Evolutionary conservation across 1,140 invertebrate genomes (phyloP), one percentile per base, ranked within the genome.

Genomic region (Eubasilissa regina): DNA sequence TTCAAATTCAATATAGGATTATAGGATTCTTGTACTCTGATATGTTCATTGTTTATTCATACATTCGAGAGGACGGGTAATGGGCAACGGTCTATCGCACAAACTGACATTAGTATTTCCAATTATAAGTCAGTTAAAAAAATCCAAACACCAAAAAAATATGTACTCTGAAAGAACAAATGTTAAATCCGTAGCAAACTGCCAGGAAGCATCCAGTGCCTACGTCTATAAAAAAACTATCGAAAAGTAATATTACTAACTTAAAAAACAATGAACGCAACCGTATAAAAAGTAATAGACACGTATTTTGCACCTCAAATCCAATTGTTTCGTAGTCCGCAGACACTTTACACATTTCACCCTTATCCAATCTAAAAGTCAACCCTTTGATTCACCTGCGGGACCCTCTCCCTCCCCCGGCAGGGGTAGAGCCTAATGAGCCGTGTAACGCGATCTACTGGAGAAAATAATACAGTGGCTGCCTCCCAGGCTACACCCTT

Each of bases 391-490:
- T 66, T 66, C 62, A 66, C 62, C 62, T 66, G 62, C 21, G 6
- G 3, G 10, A 25, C 58, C 7, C 48, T 56, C 17, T 15, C 10
- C 8, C 21, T 43, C 15, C 62, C 3, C 9, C n/a, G 64, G 53
- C 56, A 17, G 48, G 74, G 77, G 70, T 35, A 10, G 64, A 19
- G 58, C 62, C 60, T 81, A 81, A 81, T 81, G 80, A 81, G 80
- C 80, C 80, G 80, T 81, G 80, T 81, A 77, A 81, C 77, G 74
- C 77, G 80, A 81, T 81, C 77, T 81, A 76, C 75, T 81, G 76
- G 76, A 81, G 80, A 77, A 81, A 78, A 81, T 81, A 81, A 81
- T 78, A 78, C 80, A 78, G 62, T 78, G 77, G 56, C 70, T 75
- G 13, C 68, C 47, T 13, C 48, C n/a, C 45, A 21, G 68, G 45